These are phyloP conservation scores for Eremobia ochroleuca DNA, from an alignment of 2,888 invertebrate genomes.

Conservation along the genomic window DNA sequence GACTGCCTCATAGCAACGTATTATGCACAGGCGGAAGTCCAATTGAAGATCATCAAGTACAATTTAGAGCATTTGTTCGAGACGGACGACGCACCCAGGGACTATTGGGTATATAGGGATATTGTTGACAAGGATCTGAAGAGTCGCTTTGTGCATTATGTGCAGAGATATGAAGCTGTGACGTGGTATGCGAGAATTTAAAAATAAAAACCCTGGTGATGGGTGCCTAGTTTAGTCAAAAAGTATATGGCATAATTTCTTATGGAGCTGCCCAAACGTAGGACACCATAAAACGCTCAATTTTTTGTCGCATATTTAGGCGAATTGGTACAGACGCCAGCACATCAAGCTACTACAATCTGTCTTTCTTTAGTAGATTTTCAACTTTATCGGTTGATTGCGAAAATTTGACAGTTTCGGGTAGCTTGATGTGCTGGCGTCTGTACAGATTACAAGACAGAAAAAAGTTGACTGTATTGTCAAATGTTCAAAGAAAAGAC, in stretches of 20 bases:
- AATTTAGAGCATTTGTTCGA: conserved; percentile 72
- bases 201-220: neutral
- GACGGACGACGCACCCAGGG: neutral
- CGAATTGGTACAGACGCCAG: too few relatives aligned
- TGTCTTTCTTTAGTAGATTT: too few relatives aligned
- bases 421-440: too few relatives aligned
- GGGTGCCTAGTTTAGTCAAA: neutral
- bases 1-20: conserved; percentile 72
- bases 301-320: too few relatives aligned
- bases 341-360: too few relatives aligned
- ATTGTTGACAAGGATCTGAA: conserved; percentile 57
- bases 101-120: conserved; percentile 61
- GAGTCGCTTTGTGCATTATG: conserved; percentile 68
- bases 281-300: neutral
- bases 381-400: too few relatives aligned
- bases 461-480: too few relatives aligned
- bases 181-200: conserved; percentile 66
- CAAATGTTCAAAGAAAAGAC: too few relatives aligned
- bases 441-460: too few relatives aligned
- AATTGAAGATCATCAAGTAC: conserved; percentile 75
- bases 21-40: conserved; percentile 74
- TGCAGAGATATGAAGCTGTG: conserved; percentile 73
- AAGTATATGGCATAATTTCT: neutral
- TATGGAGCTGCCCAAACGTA: neutral
- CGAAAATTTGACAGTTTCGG: too few relatives aligned